Conservation (phyloP, 2,888 invertebrate species). For the Latrodectus hesperus region DNA sequence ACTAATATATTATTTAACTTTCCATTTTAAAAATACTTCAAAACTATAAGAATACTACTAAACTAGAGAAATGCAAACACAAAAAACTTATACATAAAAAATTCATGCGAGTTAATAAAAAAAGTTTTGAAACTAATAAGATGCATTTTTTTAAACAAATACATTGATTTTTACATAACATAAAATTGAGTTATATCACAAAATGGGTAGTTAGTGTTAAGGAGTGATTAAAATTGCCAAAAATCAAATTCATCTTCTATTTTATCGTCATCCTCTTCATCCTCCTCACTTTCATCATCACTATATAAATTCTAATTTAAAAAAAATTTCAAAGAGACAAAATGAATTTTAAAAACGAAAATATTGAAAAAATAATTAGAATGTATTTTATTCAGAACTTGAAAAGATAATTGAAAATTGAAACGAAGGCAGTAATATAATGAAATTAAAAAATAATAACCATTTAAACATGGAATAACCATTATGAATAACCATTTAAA, state of each 20-base stretch:
- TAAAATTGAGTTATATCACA: background rate
- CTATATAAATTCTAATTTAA: conserved; percentile 27
- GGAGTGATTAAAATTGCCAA: conserved; percentile 61
- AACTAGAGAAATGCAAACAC: background rate
- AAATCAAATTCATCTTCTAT: conserved; percentile 63
- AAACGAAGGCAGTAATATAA: too few species aligned
- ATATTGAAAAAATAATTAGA: background rate
- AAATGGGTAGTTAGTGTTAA: conserved; percentile 6
- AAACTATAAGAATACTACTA: too few species aligned
- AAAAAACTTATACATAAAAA: background rate
- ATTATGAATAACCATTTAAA: too few species aligned
- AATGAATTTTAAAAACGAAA: background rate
- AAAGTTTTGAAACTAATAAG: conserved; percentile 1
- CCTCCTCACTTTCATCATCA: conserved; percentile 41
- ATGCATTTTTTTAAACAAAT: background rate
- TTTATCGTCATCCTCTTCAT: conserved; percentile 38
- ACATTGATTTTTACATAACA: background rate
- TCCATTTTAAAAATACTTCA: background rate
- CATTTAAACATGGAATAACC: too few species aligned
- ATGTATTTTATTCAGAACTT: too few species aligned
- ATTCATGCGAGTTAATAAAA: background rate
- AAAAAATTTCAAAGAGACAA: background rate
- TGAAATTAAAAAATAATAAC: too few species aligned
- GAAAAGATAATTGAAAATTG: too few species aligned
- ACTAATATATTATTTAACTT: background rate